Evolutionary conservation across 2,888 invertebrate genomes (phyloP), one percentile per base, ranked within the genome.

Genomic region (Rotaria macrura): DNA sequence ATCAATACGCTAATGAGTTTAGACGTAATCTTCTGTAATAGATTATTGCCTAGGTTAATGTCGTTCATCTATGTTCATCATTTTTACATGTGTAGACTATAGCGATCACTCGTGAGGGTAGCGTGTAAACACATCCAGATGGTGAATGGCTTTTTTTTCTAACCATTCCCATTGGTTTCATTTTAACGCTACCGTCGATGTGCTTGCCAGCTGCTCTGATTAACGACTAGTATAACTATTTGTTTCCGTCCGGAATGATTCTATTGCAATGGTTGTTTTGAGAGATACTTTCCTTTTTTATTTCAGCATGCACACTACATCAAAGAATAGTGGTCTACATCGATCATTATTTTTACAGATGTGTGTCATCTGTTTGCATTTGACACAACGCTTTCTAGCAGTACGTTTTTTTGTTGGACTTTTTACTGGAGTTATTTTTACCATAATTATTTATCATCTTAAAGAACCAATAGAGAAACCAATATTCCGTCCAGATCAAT

Each of bases 301-400:
- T 14, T 65, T n/a, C n/a, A 17, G 17, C 6, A 65, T 65, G 65
- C 34, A 65, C 34, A 10, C 17, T 20, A 34, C 14, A 65, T 1
- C 65, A 34, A 65, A 34, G 34, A 65, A 34, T 65, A 65, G 17
- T 65, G 2, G 34, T 29, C 34, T 14, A 65, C 34, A 65, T 17
- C 34, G 17, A 34, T 34, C 65, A 65, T 65, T 65, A 65, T 17
- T 17, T 34, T 65, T 20, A 40, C 79, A 43, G 14, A 79, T 79
- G 43, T 79, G 23, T 79, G n/a, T 79, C n/a, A 79, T 79, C 0
- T 79, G 79, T 79, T n/a, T 43, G 25, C 79, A 79, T 79, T 79
- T 79, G 43, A 79, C n/a, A 12, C 79, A 79, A 43, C 79, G 79
- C 12, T n/a, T 79, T 79, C n/a, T 79, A 79, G 34, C 43, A 25